These are phyloP conservation scores for Arctocebus calabarensis DNA, from an alignment of 2,797 vertebrate species.

Conservation along the genomic window DNA sequence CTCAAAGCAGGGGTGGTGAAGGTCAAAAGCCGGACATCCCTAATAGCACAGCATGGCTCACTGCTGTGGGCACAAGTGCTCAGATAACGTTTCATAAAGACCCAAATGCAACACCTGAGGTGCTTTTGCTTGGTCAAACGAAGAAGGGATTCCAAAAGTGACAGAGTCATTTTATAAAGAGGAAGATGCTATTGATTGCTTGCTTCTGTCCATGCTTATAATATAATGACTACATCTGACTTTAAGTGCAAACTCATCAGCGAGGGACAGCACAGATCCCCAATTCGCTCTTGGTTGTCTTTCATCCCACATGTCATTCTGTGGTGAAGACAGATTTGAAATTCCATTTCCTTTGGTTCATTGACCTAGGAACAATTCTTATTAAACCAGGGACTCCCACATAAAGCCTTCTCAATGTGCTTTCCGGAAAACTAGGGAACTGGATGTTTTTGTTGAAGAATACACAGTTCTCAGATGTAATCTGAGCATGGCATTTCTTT, in stretches of 20 bases:
- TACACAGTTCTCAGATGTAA: neutral
- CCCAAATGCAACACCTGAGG: neutral
- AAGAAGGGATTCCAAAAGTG: neutral
- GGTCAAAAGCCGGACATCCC: neutral
- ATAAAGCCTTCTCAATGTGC: neutral
- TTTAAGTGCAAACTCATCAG: neutral
- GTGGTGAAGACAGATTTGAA: conserved; percentile 38
- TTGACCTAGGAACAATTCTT: conserved; percentile 18
- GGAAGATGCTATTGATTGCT: neutral
- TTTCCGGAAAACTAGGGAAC: neutral
- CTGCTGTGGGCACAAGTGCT: neutral
- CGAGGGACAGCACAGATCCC: neutral
- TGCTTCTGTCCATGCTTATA: neutral
- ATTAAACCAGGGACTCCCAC: neutral
- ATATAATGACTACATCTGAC: neutral
- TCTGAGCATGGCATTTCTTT: neutral
- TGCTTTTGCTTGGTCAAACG: neutral
- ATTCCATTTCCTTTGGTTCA: conserved; percentile 29
- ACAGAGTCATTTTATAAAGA: neutral
- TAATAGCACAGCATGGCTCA: too few relatives aligned
- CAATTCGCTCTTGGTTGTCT: neutral
- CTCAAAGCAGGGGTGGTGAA: neutral
- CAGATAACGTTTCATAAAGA: neutral
- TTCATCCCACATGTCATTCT: neutral
- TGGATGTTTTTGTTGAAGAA: conserved; percentile 34